These are phyloP conservation scores for Melanostoma mellinum DNA, from an alignment of 2,888 invertebrate genomes.

Conservation along the genomic window DNA sequence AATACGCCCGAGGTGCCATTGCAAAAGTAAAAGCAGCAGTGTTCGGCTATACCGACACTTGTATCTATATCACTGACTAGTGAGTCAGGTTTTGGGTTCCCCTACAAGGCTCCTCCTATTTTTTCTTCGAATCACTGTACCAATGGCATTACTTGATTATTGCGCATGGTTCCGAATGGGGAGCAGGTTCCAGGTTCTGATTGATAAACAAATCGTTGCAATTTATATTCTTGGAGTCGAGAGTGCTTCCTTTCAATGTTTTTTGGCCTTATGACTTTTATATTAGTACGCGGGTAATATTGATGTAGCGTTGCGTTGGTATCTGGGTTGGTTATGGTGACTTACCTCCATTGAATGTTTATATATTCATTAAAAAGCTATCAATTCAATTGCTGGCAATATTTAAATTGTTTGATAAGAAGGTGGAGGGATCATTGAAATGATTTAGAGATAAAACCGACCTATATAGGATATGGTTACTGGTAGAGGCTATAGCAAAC, in stretches of 20 bases:
- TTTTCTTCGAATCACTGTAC: slow-evolving; percentile 45
- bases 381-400: slow-evolving; percentile 30
- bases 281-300: slow-evolving; percentile 7
- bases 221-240: slow-evolving; percentile 18
- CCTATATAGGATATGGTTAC: background rate
- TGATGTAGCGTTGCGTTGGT: slow-evolving; percentile 21
- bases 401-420: slow-evolving; percentile 32
- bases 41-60: slow-evolving; percentile 5
- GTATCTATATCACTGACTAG: background rate
- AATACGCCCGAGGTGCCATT: slow-evolving; percentile 48
- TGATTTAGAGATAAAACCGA: slow-evolving; percentile 18
- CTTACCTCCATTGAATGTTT: slow-evolving; percentile 19
- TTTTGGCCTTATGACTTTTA: slow-evolving; percentile 25
- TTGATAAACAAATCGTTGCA: slow-evolving; percentile 63
- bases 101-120: slow-evolving; percentile 63
- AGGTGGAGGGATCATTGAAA: slow-evolving; percentile 17
- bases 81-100: slow-evolving; percentile 22
- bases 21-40: slow-evolving; percentile 1
- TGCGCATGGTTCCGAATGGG: slow-evolving; percentile 64
- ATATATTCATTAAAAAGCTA: slow-evolving; percentile 41
- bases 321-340: slow-evolving; percentile 12
- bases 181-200: slow-evolving; percentile 41
- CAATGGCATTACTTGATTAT: slow-evolving; percentile 57
- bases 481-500: background rate
- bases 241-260: slow-evolving; percentile 10